phyloP scores from a whole-genome alignment of 2,113 vertebrate species.

The Oncorhynchus gorbuscha region DNA sequence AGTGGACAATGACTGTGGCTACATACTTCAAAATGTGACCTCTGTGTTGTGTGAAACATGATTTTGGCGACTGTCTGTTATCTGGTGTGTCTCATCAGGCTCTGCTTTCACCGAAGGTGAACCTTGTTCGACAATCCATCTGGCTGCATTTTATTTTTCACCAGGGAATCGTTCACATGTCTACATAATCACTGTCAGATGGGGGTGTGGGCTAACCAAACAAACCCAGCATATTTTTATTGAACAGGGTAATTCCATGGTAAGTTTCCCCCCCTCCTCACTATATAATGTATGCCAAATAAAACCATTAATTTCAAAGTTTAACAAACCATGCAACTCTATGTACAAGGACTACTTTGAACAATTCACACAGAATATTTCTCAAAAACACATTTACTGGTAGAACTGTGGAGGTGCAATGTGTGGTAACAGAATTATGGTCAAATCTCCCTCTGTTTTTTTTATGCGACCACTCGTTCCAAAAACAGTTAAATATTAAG shows the following conservation, averaged over 20 bases:
- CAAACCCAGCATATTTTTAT: neutral
- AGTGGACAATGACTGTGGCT: constrained; percentile 10
- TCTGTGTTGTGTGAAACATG: neutral
- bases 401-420: too few relatives aligned
- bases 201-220: neutral
- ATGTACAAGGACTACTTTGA: constrained; percentile 41
- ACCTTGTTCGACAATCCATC: neutral
- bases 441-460: too few relatives aligned
- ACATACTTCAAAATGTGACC: neutral
- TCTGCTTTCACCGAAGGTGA: neutral
- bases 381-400: constrained; percentile 18
- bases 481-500: too few relatives aligned
- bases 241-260: constrained; percentile 1
- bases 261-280: neutral
- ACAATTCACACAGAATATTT: constrained; percentile 8
- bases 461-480: too few relatives aligned
- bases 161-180: too few relatives aligned
- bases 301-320: too few relatives aligned
- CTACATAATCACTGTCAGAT: neutral
- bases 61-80: constrained; percentile 25
- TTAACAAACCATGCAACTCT: constrained; percentile 54
- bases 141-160: too few relatives aligned
- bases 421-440: too few relatives aligned
- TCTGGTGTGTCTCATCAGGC: constrained; percentile 41
- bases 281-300: too few relatives aligned